Base-by-base conservation (phyloP, 2,888 invertebrate species). In the Drosophila limbata region DNA sequence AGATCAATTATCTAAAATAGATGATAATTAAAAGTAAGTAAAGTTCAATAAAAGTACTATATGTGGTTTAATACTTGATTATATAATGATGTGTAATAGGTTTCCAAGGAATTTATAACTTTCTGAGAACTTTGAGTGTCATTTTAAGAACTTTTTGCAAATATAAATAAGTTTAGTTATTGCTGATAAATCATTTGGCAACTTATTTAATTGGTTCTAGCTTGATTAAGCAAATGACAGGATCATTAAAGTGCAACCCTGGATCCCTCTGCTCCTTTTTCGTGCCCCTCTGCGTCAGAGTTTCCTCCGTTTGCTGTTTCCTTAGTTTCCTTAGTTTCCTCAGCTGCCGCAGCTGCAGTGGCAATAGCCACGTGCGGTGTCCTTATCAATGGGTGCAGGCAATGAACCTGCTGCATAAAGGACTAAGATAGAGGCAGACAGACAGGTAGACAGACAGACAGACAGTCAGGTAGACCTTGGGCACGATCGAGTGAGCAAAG, bases 331-430 rank as follows among this genome's bases (percentile, higher is more conserved):
- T 28, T 8, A 53, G 53, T 53, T 21, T n/a, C 39, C 37, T 57
- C 57, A 45, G 57, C 57, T 47, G 59, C 48, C 39, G 59, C 59
- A 59, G 59, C 48, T 59, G 59, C 47, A 28, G 28, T 28, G 28
- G 57, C 17, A 28, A 28, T 28, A 17, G 47, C 59, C 59, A 59
- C 59, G 59, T 59, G 59, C 59, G 59, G 37, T 39, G 31, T 31
- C 21, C 45, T 47, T 52, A 62, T 62, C 45, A 45, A 45, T 45
- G 62, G 25, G 19, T 15, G 42, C 45, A 25, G 33, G 59, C 50
- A 48, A 48, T 48, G 47, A 59, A 40, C 35, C 59, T 28, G 59
- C 37, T 10, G 33, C 4, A 13, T 51, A 25, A 51, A 40, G 31
- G 28, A 28, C 40, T 17, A 17, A 53, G 28, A 28, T 53, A 15